Conservation (phyloP, 2,797 vertebrate species). For the Alca torda region DNA sequence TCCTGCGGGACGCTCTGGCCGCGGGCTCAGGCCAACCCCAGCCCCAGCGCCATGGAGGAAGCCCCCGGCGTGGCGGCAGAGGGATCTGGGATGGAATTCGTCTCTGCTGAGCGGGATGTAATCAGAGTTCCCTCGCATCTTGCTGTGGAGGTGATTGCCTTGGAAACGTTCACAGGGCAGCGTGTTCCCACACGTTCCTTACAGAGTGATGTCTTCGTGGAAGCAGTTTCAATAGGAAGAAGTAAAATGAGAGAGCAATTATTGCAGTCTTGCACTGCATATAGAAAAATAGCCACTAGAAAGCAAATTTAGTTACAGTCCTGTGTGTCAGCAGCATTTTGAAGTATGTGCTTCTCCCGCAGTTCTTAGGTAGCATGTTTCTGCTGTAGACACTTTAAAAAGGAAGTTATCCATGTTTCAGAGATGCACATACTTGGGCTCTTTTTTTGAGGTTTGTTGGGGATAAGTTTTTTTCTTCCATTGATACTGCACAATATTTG, state of each 20-base stretch:
- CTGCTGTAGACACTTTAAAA: background rate
- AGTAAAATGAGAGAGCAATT: fast-evolving
- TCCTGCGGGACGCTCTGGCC: background rate
- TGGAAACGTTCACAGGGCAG: fast-evolving
- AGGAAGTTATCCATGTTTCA: background rate
- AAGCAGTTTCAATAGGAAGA: background rate
- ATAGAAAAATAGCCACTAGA: background rate
- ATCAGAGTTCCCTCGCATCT: background rate
- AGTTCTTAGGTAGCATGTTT: background rate
- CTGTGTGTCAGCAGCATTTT: background rate
- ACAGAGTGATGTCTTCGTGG: fast-evolving
- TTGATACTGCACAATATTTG: no score
- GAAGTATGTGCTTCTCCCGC: background rate
- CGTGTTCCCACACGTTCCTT: background rate
- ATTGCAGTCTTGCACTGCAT: background rate
- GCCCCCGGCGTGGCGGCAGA: background rate
- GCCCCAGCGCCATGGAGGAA: background rate
- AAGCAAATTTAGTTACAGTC: background rate
- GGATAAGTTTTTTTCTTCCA: background rate
- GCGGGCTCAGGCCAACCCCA: background rate
- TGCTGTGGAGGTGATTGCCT: background rate
- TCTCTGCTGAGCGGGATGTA: background rate
- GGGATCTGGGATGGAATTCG: background rate
- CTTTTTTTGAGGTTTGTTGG: background rate
- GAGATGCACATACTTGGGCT: fast-evolving